Evolutionary conservation across 2,888 invertebrate species (phyloP).

Genomic region (Drepanosiphum platanoidis): DNA sequence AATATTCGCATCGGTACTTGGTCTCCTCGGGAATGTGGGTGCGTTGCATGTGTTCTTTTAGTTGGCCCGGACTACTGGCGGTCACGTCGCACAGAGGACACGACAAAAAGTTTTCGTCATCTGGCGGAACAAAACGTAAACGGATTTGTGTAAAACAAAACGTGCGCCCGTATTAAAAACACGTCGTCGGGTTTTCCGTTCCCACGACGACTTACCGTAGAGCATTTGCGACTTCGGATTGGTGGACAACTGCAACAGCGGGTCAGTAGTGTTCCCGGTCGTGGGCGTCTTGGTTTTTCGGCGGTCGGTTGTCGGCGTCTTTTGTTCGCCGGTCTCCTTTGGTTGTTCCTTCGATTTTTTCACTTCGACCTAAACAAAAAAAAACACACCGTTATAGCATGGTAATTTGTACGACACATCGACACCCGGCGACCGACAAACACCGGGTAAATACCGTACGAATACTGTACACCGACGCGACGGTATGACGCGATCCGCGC

Average conservation of each 20-base stretch:
- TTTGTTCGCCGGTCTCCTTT: not conserved
- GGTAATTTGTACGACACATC: not conserved
- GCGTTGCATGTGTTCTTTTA: constrained; percentile 74
- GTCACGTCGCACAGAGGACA: constrained; percentile 44
- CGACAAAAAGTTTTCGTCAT: constrained; percentile 34
- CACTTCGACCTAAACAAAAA: constrained; percentile 9
- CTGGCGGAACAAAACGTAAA: constrained; percentile 6
- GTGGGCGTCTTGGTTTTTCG: not conserved
- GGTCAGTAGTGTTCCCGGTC: not conserved
- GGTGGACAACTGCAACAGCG: constrained; percentile 64
- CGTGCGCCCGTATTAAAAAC: no score
- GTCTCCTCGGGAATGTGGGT: constrained; percentile 32
- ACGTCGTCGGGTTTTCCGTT: not conserved
- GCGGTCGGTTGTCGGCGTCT: not conserved
- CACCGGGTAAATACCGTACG: no score
- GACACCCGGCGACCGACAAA: not conserved
- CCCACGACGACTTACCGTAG: constrained; percentile 20
- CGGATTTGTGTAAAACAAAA: no score
- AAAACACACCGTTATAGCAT: not conserved
- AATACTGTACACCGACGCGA: no score
- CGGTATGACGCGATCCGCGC: no score
- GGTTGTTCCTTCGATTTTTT: not conserved
- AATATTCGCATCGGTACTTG: constrained; percentile 78
- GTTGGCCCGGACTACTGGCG: constrained; percentile 70
- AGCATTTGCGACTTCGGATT: constrained; percentile 70